phyloP scores from a whole-genome alignment of 37 sponge, comb jelly and placozoan species.

The Beroe ovata region DNA sequence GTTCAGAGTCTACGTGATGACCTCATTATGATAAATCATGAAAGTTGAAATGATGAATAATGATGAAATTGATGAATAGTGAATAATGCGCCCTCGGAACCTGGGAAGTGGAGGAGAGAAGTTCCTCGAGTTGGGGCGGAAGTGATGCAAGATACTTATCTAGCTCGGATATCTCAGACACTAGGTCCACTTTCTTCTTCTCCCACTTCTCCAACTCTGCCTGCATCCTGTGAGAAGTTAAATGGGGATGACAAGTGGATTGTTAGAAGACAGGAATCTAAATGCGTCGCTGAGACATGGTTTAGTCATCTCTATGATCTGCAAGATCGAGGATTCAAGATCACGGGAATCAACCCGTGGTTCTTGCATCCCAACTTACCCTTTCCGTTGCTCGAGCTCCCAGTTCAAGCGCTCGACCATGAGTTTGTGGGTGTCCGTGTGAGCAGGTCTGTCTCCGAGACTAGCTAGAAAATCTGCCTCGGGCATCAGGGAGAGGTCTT shows the following conservation, averaged over 20 bases:
- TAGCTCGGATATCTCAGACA: not conserved
- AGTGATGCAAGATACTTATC: slow-evolving; percentile 14
- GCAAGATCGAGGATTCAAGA: no score
- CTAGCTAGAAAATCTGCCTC: slow-evolving; percentile 16
- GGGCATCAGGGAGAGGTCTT: slow-evolving; percentile 37
- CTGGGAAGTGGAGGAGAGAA: slow-evolving; percentile 18
- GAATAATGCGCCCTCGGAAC: no score
- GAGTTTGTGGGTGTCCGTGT: not conserved
- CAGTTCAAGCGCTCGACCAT: slow-evolving; percentile 18
- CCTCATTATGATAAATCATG: no score
- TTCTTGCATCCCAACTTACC: no score
- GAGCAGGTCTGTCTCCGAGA: not conserved
- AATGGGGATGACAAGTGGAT: no score
- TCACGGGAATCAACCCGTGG: no score
- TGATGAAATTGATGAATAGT: no score
- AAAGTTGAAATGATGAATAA: no score
- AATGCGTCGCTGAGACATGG: no score
- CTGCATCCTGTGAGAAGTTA: slow-evolving; percentile 37
- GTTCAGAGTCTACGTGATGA: no score
- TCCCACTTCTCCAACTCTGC: slow-evolving; percentile 19
- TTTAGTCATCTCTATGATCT: no score
- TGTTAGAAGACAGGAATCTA: no score
- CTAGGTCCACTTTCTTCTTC: slow-evolving; percentile 5
- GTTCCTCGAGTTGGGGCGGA: slow-evolving; percentile 42
- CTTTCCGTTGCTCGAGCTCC: slow-evolving; percentile 54